phyloP scores from a whole-genome alignment of 2,113 vertebrate species.

The Galemys pyrenaicus region DNA sequence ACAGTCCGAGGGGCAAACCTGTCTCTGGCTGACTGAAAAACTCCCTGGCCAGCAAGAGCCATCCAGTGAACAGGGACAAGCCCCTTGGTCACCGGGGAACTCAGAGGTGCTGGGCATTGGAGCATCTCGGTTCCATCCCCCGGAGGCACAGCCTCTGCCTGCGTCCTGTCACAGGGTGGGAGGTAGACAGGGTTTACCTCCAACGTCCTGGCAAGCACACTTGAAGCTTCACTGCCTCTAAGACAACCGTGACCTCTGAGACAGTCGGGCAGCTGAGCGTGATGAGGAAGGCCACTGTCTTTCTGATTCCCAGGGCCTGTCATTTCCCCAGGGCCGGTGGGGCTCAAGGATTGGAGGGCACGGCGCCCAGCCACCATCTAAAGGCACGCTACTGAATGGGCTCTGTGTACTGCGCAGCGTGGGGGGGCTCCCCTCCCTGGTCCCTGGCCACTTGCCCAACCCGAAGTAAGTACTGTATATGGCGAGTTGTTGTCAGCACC shows the following conservation, averaged over 20 bases:
- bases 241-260: slow-evolving; percentile 64
- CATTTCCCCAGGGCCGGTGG: slow-evolving; percentile 57
- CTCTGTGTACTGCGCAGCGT: slow-evolving; percentile 65
- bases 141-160: not conserved
- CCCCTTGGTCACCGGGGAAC: not conserved
- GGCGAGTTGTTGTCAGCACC: slow-evolving; percentile 58
- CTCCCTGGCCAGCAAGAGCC: not conserved
- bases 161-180: not conserved
- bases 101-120: not conserved
- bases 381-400: slow-evolving; percentile 72
- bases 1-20: not conserved
- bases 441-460: slow-evolving; percentile 53
- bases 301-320: slow-evolving; percentile 75
- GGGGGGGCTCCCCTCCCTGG: slow-evolving; percentile 17
- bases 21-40: not conserved
- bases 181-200: slow-evolving; percentile 17
- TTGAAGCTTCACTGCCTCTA: not conserved
- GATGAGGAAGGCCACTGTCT: slow-evolving; percentile 75
- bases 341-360: slow-evolving; percentile 65
- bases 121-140: not conserved
- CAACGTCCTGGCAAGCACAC: not conserved
- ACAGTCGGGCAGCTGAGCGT: slow-evolving; percentile 66
- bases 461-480: slow-evolving; percentile 72
- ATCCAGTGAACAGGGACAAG: not conserved
- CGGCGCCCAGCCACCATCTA: slow-evolving; percentile 56